These are phyloP conservation scores for Ferdinandea cuprea DNA, from an alignment of 2,888 invertebrate species.

Conservation along the genomic window DNA sequence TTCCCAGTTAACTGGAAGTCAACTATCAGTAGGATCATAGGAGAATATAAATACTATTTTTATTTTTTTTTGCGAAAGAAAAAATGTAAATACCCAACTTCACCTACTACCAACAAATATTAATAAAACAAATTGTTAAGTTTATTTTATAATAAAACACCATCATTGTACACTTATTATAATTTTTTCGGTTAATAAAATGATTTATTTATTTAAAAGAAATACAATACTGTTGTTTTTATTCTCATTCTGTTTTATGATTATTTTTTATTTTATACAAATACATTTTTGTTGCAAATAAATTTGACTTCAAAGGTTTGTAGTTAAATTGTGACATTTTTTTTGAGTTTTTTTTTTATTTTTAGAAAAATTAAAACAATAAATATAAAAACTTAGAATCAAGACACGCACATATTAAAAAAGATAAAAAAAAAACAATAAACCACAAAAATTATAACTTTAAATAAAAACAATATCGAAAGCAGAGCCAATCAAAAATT, in stretches of 20 bases:
- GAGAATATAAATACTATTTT: background rate
- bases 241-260: slow-evolving; percentile 40
- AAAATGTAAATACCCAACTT: background rate
- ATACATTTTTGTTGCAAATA: background rate
- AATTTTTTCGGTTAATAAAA: slow-evolving; percentile 61
- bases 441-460: background rate
- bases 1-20: background rate
- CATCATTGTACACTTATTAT: slow-evolving; percentile 63
- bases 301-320: background rate
- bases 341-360: background rate
- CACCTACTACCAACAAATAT: background rate
- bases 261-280: background rate
- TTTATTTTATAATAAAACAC: slow-evolving; percentile 26
- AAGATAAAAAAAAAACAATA: background rate
- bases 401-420: slow-evolving; percentile 24
- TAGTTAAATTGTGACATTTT: background rate
- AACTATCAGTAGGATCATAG: background rate
- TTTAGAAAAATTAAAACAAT: slow-evolving; percentile 3
- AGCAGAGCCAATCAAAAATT: slow-evolving; percentile 20
- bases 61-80: too few species aligned
- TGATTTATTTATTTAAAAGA: slow-evolving; percentile 59
- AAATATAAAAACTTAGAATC: background rate
- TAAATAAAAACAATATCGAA: background rate
- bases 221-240: slow-evolving; percentile 43
- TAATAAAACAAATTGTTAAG: background rate